Conservation (phyloP, 2,113 vertebrate genomes). For the Crotophaga sulcirostris region DNA sequence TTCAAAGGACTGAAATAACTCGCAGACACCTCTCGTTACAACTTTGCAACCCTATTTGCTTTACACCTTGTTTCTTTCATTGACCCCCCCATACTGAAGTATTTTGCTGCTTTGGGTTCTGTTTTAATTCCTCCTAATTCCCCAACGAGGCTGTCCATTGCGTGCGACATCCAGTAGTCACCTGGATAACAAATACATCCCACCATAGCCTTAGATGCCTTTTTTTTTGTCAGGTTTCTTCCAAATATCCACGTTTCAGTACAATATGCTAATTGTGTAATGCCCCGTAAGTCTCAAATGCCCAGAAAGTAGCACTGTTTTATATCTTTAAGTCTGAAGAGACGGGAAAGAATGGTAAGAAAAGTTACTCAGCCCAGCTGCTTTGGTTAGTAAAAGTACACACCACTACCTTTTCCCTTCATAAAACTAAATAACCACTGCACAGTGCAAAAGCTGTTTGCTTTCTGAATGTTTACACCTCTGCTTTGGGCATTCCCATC, state of each 20-base stretch:
- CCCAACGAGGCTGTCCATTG: neutral
- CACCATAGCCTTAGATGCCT: neutral
- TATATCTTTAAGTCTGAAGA: neutral
- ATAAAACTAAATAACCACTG: neutral
- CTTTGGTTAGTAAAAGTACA: neutral
- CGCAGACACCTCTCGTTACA: neutral
- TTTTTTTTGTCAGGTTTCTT: neutral
- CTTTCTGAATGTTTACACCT: neutral
- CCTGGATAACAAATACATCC: neutral
- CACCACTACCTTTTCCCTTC: neutral
- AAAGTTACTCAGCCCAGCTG: neutral
- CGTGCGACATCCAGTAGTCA: neutral
- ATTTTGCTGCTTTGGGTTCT: neutral
- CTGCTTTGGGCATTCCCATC: slow-evolving; percentile 2
- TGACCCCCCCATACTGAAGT: neutral
- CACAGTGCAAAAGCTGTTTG: neutral
- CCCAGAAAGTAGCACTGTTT: neutral
- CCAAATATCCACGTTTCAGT: neutral
- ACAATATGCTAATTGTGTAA: neutral
- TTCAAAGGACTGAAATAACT: neutral
- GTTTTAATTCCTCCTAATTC: neutral
- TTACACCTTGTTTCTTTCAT: neutral
- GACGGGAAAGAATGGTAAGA: neutral
- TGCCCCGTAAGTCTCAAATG: neutral
- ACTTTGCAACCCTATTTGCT: accelerated